These are phyloP conservation scores for Eutolmus rufibarbis DNA, from an alignment of 2,888 invertebrate species.

Conservation along the genomic window DNA sequence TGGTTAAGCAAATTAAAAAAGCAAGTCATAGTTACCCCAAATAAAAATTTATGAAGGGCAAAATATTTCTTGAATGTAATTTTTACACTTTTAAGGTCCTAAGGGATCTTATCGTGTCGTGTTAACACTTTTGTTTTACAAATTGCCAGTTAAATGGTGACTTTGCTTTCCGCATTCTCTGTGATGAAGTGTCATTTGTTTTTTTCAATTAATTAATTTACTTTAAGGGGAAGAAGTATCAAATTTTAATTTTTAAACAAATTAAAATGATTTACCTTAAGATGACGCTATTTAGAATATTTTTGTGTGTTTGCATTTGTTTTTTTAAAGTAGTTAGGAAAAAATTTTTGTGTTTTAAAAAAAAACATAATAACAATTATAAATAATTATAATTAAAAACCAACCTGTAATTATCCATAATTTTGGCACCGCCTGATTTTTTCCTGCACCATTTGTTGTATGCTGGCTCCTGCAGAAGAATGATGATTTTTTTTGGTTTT, in stretches of 20 bases:
- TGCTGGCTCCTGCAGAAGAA: neutral
- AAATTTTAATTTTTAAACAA: neutral
- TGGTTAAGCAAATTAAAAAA: neutral
- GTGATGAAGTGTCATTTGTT: neutral
- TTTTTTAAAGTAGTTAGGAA: too few species aligned
- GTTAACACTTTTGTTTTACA: constrained; percentile 14
- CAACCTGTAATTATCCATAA: constrained; percentile 25
- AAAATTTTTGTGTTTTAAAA: too few species aligned
- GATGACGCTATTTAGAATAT: constrained; percentile 12
- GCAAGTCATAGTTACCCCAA: neutral
- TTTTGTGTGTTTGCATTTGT: too few species aligned
- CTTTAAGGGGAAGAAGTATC: too few species aligned
- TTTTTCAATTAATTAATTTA: too few species aligned
- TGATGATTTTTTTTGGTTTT: neutral
- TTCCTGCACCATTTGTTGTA: neutral
- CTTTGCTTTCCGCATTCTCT: neutral
- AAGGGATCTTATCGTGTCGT: neutral
- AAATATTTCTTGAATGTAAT: neutral
- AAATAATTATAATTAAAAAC: too few species aligned
- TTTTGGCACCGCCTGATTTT: neutral
- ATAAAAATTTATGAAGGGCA: neutral
- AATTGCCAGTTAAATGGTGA: neutral
- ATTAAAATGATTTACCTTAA: neutral
- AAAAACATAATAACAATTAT: too few species aligned
- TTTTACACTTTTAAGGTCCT: neutral